Conservation (phyloP, 2,113 vertebrate genomes). For the Bothrops jararaca region DNA sequence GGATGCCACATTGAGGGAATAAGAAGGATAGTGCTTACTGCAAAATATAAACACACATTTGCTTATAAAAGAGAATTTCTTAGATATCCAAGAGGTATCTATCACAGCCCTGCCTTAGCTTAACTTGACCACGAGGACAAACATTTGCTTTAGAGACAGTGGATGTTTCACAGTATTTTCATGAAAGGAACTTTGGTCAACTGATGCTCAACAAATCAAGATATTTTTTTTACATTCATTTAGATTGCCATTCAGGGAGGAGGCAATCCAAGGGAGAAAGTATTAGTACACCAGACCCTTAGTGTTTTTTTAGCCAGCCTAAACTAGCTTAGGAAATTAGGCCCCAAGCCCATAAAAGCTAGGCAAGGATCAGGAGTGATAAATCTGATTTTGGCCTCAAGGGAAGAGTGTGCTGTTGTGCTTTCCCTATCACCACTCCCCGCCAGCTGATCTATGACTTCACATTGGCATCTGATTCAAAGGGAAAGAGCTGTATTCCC, state of each 20-base stretch:
- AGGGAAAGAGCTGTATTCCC: conserved; percentile 50
- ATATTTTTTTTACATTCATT: neutral
- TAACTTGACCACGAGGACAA: neutral
- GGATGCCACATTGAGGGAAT: conserved; percentile 93
- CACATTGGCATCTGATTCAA: conserved; percentile 52
- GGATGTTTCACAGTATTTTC: neutral
- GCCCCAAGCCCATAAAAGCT: conserved; percentile 40
- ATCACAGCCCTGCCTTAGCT: neutral
- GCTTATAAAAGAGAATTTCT: conserved; percentile 22
- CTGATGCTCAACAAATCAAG: neutral
- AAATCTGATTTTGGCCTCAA: conserved; percentile 48
- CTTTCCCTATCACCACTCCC: conserved; percentile 40
- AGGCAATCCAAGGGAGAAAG: neutral
- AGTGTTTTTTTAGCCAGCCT: conserved; percentile 26
- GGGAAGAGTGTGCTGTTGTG: conserved; percentile 33
- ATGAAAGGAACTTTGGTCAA: neutral
- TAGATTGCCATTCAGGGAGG: neutral
- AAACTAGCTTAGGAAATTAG: conserved; percentile 55
- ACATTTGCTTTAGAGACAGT: neutral
- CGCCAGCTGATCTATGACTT: conserved; percentile 65
- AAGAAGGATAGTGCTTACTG: conserved; percentile 87
- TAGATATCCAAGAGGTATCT: neutral
- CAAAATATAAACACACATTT: conserved; percentile 15
- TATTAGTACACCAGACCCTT: neutral
- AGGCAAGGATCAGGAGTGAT: conserved; percentile 56